Evolutionary conservation across 35 echinoderm and acorn worm genomes (phyloP).

Genomic region (Ophiothrix spiculata): DNA sequence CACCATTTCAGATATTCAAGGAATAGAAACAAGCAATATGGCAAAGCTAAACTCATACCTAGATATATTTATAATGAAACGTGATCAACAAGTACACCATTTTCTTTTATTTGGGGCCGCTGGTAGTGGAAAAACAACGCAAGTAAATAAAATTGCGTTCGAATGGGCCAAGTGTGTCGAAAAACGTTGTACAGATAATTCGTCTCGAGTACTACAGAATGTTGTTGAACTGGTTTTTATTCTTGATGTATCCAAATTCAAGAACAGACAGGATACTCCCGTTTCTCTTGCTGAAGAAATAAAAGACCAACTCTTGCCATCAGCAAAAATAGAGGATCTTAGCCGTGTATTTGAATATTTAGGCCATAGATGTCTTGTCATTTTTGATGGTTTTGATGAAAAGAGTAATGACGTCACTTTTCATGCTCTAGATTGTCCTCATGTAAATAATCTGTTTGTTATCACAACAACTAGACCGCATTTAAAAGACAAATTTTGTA

Average conservation of each 20-base stretch:
- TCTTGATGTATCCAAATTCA: not conserved
- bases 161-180: too few species aligned
- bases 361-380: not conserved
- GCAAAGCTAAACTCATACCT: too few species aligned
- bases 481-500: not conserved
- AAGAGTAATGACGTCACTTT: not conserved
- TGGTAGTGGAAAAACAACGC: too few species aligned
- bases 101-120: too few species aligned
- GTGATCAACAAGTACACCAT: too few species aligned
- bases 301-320: not conserved
- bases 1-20: too few species aligned
- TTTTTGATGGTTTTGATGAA: conserved; percentile 29
- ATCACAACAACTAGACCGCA: conserved; percentile 8
- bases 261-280: not conserved
- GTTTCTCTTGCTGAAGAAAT: conserved; percentile 2
- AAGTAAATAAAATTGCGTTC: too few species aligned
- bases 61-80: too few species aligned
- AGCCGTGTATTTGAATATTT: not conserved
- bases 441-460: not conserved
- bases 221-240: conserved; percentile 9
- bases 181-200: too few species aligned
- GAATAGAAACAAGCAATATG: too few species aligned
- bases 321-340: not conserved
- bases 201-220: too few species aligned
- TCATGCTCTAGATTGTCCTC: not conserved